Evolutionary conservation across 2,888 invertebrate species (phyloP), one percentile per base, ranked within the genome.

Genomic region (Fragum fragum): DNA sequence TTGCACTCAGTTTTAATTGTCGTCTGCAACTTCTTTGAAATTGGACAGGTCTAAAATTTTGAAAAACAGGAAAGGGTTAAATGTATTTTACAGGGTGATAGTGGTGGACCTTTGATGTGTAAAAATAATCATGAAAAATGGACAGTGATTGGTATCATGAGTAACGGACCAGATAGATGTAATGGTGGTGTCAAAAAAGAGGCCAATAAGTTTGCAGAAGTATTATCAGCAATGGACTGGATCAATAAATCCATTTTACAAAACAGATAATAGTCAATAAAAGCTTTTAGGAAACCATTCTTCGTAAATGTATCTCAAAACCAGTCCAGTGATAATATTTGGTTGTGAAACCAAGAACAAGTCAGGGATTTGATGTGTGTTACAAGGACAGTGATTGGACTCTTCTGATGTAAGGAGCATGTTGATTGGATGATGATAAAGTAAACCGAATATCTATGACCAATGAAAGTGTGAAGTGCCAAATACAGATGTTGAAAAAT

Each of bases 31-130:
- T n/a, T n/a, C n/a, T n/a, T n/a, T n/a, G n/a, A n/a, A n/a, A n/a
- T n/a, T n/a, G n/a, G n/a, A n/a, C n/a, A n/a, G n/a, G n/a, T n/a
- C n/a, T n/a, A n/a, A n/a, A n/a, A n/a, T n/a, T n/a, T n/a, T n/a
- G n/a, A n/a, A n/a, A n/a, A n/a, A n/a, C n/a, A n/a, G n/a, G n/a
- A n/a, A n/a, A n/a, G n/a, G n/a, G n/a, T n/a, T 59, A 23, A 23
- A n/a, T 1, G 0, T 61, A 0, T 61, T 26, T 73, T 73, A 0
- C 81, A 92, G 92, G 92, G 92, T 55, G 92, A 92, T 81, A 92
- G 92, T 84, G 92, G 92, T 1, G 87, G 91, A 16, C 91, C 91
- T 0, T 77, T 92, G 72, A 92, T 91, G 90, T 92, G 92, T 71
- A 36, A 81, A 69, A 88, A 88, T 42, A 47, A 61, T n/a, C 81